Percentiles rank a stretch among this genome's conserved stretches.
Evolutionary conservation across 30 jellyfish, hydroid and myxozoan species (phyloP).

Genomic region (Mastigias papua): DNA sequence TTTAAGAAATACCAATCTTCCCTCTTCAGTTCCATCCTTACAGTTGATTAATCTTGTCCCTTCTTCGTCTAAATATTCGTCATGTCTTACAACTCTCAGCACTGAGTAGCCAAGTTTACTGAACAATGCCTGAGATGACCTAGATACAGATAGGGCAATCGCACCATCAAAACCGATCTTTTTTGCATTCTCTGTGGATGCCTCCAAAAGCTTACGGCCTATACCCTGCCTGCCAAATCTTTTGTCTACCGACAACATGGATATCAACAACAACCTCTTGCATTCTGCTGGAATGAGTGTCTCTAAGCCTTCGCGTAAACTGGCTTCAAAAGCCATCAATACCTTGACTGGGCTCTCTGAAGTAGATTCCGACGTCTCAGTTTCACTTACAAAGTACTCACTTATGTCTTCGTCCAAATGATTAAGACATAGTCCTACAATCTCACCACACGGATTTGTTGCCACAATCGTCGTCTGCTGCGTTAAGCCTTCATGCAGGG

Average conservation of each 20-base stretch:
- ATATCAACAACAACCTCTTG: background rate
- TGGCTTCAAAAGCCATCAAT: background rate
- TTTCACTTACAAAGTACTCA: background rate
- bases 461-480: background rate
- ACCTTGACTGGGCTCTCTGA: background rate
- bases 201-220: background rate
- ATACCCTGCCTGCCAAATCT: background rate
- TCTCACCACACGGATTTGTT: background rate
- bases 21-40: conserved; percentile 30
- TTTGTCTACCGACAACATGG: conserved; percentile 4
- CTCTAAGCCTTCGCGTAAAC: background rate
- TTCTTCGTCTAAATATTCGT: conserved; percentile 3
- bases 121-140: conserved; percentile 21
- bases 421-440: background rate
- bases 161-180: conserved; percentile 9
- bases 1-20: background rate
- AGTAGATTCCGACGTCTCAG: background rate
- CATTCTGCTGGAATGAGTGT: background rate
- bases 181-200: conserved; percentile 15
- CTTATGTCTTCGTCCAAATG: background rate
- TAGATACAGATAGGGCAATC: conserved; percentile 3
- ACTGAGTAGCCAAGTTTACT: conserved; percentile 3
- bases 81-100: conserved; percentile 9
- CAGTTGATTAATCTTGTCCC: conserved; percentile 15
- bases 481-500: background rate